phyloP scores from a whole-genome alignment of 2,888 invertebrate species.

The Lysandra coridon region DNA sequence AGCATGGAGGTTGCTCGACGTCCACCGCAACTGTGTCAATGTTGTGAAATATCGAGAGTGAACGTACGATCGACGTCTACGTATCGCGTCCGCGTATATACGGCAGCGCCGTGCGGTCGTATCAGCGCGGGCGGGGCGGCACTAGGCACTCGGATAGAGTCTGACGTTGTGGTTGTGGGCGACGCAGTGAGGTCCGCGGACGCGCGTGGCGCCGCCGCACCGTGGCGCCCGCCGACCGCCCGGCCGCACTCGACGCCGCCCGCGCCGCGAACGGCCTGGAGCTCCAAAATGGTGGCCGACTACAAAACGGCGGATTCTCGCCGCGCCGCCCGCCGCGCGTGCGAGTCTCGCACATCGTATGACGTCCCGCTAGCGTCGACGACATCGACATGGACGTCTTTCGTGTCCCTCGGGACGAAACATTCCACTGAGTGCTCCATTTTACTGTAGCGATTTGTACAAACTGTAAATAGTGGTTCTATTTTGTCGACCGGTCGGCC shows the following conservation, averaged over 20 bases:
- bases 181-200: conserved; percentile 58
- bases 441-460: conserved; percentile 21
- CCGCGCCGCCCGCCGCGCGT: conserved; percentile 42
- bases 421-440: conserved; percentile 29
- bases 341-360: conserved; percentile 53
- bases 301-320: conserved; percentile 38
- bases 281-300: conserved; percentile 39
- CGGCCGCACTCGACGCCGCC: conserved; percentile 37
- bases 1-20: conserved; percentile 27
- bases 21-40: conserved; percentile 3
- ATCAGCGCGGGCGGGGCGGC: conserved; percentile 37
- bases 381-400: neutral
- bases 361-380: conserved; percentile 46
- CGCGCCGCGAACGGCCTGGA: conserved; percentile 34
- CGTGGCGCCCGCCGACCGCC: conserved; percentile 51
- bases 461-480: conserved; percentile 10
- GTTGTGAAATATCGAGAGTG: neutral
- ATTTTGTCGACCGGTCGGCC: neutral
- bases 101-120: conserved; percentile 32
- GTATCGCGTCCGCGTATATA: neutral
- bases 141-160: conserved; percentile 45
- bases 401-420: neutral
- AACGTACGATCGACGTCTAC: conserved; percentile 2
- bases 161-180: conserved; percentile 51
- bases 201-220: conserved; percentile 64